phyloP scores from a whole-genome alignment of 2,888 invertebrate species.

The Branchipolynoe longqiensis region DNA sequence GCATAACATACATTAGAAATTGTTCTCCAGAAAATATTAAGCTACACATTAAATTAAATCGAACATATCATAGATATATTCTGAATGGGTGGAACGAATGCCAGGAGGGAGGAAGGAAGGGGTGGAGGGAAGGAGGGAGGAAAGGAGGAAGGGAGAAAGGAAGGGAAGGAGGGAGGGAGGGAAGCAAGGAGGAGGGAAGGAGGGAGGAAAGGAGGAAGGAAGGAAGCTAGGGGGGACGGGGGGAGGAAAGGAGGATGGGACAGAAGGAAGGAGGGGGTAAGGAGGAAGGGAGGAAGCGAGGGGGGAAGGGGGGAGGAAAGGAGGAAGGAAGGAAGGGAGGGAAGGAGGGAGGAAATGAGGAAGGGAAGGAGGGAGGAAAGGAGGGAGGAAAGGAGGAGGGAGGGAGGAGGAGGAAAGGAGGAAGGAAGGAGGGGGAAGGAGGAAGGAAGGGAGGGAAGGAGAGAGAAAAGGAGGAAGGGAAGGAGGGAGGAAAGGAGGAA shows the following conservation, averaged over 20 bases:
- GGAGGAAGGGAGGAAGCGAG: background rate
- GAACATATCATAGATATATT: too few relatives aligned
- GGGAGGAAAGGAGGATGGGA: background rate
- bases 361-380: background rate
- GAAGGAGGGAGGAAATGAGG: conserved; percentile 4
- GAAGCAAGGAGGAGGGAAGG: background rate
- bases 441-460: background rate
- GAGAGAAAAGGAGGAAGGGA: background rate
- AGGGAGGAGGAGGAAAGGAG: background rate
- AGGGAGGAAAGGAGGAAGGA: background rate
- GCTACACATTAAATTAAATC: too few relatives aligned
- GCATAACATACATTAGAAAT: too few relatives aligned
- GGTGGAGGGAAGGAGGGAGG: background rate
- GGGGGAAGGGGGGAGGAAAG: background rate
- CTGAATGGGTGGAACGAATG: background rate
- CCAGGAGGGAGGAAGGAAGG: background rate
- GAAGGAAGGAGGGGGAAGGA: background rate
- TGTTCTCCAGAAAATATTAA: too few relatives aligned
- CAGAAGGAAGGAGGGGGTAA: background rate
- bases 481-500: background rate
- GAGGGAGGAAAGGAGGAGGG: background rate
- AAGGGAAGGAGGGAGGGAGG: background rate
- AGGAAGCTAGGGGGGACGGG: background rate
- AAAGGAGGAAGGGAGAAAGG: background rate
- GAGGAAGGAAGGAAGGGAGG: background rate